phyloP scores from a whole-genome alignment of 2,797 vertebrate species.

The Sebastes diploproa region DNA sequence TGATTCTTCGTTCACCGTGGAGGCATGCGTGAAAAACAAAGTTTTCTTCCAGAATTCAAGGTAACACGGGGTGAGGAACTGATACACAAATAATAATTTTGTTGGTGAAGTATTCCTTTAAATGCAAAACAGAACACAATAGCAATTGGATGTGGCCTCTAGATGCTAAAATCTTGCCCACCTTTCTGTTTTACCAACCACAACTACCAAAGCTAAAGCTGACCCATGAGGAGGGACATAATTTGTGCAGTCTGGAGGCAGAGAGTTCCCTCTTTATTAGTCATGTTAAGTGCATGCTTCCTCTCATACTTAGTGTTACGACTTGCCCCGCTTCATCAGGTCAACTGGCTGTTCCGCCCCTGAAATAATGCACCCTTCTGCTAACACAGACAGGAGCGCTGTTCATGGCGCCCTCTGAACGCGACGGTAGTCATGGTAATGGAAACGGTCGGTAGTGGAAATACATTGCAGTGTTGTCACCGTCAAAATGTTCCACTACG shows the following conservation, averaged over 20 bases:
- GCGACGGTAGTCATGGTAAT: neutral
- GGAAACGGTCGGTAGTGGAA: neutral
- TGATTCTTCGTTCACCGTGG: no score
- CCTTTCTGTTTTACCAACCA: neutral
- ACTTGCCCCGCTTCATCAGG: neutral
- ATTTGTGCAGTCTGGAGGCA: neutral
- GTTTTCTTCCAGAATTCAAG: no score
- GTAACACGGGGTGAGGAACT: rapidly evolving
- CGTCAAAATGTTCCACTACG: no score
- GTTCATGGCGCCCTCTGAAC: neutral
- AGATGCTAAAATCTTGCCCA: no score
- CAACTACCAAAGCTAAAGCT: neutral
- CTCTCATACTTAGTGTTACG: neutral
- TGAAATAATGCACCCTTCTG: no score
- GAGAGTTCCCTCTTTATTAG: neutral
- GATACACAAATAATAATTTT: no score
- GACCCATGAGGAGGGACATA: neutral
- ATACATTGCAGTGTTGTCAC: neutral
- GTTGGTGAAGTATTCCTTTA: no score
- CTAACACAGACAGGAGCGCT: neutral
- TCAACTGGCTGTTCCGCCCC: neutral
- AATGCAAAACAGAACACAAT: no score
- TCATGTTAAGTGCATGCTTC: neutral
- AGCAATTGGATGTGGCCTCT: no score
- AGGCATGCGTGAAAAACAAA: no score